Conservation (phyloP, 1,140 invertebrate species). For the Habropoda laboriosa region DNA sequence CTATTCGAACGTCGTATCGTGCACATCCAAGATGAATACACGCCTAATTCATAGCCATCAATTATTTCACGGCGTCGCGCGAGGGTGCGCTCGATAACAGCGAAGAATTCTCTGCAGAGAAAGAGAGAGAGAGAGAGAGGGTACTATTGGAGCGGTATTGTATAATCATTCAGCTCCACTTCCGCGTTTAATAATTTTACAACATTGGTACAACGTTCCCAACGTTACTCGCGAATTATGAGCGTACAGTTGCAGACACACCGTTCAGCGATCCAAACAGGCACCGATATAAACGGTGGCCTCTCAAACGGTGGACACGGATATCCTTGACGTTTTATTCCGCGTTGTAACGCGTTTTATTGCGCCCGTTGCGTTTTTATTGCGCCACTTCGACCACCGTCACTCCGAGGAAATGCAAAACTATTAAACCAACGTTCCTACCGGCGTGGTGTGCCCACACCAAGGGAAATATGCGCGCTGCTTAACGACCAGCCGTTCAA, state of each 20-base stretch:
- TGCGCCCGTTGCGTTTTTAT: slow-evolving; percentile 59
- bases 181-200: slow-evolving; percentile 33
- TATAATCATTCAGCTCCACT: too few species aligned
- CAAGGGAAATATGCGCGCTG: slow-evolving; percentile 51
- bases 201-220: not conserved
- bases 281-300: slow-evolving; percentile 17
- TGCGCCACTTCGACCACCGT: slow-evolving; percentile 36
- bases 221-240: slow-evolving; percentile 25
- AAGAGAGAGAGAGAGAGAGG: too few species aligned
- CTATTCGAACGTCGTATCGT: not conserved
- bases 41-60: slow-evolving; percentile 18
- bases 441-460: slow-evolving; percentile 18
- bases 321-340: slow-evolving; percentile 55
- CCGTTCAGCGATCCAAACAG: slow-evolving; percentile 2
- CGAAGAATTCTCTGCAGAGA: too few species aligned
- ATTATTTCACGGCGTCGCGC: slow-evolving; percentile 1
- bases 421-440: slow-evolving; percentile 57
- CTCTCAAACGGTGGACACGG: slow-evolving; percentile 32
- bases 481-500: slow-evolving; percentile 45
- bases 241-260: not conserved
- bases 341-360: slow-evolving; percentile 59
- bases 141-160: too few species aligned
- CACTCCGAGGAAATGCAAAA: slow-evolving; percentile 52
- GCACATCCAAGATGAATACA: not conserved
- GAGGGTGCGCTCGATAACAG: not conserved